Base-by-base conservation (phyloP, 2,888 invertebrate species). In the Achlya flavicornis region DNA sequence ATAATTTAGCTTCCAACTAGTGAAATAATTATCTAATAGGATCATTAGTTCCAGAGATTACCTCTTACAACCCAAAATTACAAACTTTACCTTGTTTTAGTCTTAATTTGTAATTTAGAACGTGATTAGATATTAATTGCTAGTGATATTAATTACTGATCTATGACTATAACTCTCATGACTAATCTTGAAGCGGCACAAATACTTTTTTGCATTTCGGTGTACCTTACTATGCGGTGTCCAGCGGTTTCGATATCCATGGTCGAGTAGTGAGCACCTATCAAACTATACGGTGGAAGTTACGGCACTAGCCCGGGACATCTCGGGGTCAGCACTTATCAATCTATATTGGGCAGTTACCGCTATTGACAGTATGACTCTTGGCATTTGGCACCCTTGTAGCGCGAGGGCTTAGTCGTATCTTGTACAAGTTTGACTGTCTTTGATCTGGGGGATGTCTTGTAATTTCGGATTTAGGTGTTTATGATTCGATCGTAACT, bases 311-410 rank as follows among this genome's bases (percentile, higher is more conserved):
- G 6, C 35, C n/a, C 64, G 59, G 63, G 64, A 61, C 26, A 33
- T 7, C 35, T 35, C 64, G 59, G 64, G 64, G 64, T 58, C 58
- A 60, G 46, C 7, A 59, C 64, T 66, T 68, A 68, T 68, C 67
- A 64, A 64, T 68, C 63, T 66, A 64, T 66, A 68, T 64, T 57
- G 64, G 66, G 46, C 58, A 61, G 61, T 65, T 65, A 43, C 48
- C 62, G 33, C 53, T 61, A 62, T 65, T 68, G 65, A 61, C 63
- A 59, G 63, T 60, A 60, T 60, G 60, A 63, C 62, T 62, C 59
- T 61, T 63, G 66, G 66, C 57, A 53, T 58, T 58, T 12, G 26
- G 53, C 35, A 58, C 26, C 60, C 62, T 62, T 63, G 41, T 41
- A 64, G 58, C 61, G 33, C 14, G 14, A 43, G 58, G 43, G 46